phyloP scores from a whole-genome alignment of 2,888 invertebrate genomes.

The Drosophila infuscata region DNA sequence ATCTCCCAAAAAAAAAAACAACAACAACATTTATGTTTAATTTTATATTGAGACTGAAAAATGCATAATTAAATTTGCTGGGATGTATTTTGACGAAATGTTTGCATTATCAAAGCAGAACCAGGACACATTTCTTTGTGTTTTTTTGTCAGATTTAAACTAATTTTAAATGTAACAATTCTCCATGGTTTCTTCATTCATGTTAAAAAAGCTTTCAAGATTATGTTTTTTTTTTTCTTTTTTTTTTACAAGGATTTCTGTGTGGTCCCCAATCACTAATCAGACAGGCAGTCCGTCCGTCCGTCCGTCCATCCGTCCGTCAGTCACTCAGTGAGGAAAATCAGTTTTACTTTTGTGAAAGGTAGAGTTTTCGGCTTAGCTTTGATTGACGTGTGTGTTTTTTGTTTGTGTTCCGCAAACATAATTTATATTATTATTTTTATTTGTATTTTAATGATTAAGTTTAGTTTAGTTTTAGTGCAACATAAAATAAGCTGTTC shows the following conservation, averaged over 20 bases:
- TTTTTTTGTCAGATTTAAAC: background rate
- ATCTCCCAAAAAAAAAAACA: background rate
- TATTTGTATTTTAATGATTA: background rate
- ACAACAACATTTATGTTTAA: background rate
- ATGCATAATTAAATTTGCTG: background rate
- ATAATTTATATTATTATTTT: background rate
- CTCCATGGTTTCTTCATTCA: background rate
- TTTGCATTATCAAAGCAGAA: background rate
- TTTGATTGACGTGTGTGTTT: background rate
- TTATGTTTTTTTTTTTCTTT: too few relatives aligned
- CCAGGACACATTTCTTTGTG: background rate
- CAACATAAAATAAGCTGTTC: background rate
- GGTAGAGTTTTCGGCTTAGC: constrained; percentile 16
- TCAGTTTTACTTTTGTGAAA: background rate
- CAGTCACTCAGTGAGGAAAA: background rate
- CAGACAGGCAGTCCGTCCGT: background rate
- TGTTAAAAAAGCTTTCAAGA: background rate
- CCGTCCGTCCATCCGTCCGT: constrained; percentile 1
- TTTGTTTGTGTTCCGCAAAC: background rate
- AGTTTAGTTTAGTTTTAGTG: background rate
- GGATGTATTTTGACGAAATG: background rate
- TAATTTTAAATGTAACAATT: background rate
- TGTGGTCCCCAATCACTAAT: constrained; percentile 1
- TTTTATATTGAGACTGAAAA: background rate
- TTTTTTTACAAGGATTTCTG: background rate